These are phyloP conservation scores for Cheirogaleus major DNA, from an alignment of 2,797 vertebrate genomes.

Conservation along the genomic window DNA sequence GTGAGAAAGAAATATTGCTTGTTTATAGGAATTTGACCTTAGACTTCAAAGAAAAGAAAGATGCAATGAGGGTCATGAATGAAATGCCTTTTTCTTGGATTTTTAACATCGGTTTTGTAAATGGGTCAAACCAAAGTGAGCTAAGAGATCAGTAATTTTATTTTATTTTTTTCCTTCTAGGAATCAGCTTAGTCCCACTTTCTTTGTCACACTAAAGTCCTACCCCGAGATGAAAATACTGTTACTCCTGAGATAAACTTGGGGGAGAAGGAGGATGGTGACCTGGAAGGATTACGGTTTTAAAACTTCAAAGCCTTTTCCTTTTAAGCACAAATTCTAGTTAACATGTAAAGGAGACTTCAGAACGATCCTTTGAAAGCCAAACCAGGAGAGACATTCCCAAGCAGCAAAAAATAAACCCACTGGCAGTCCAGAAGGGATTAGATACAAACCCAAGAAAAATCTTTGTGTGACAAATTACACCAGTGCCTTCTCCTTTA, in stretches of 20 bases:
- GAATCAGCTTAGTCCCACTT: slow-evolving; percentile 38
- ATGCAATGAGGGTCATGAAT: background rate
- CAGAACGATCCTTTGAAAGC: slow-evolving; percentile 33
- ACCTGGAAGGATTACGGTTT: slow-evolving; percentile 50
- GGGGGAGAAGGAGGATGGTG: background rate
- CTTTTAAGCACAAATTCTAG: slow-evolving; percentile 65
- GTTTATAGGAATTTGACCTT: slow-evolving; percentile 62
- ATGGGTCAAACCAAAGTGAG: slow-evolving; percentile 38
- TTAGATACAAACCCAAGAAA: slow-evolving; percentile 13
- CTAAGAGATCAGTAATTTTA: slow-evolving; percentile 24
- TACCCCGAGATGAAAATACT: slow-evolving; percentile 56
- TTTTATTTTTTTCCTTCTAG: slow-evolving; percentile 11
- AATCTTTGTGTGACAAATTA: slow-evolving; percentile 15
- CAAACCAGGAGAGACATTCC: slow-evolving; percentile 1
- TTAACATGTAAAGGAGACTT: slow-evolving; percentile 52
- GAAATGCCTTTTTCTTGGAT: slow-evolving; percentile 53
- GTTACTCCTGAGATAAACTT: slow-evolving; percentile 53
- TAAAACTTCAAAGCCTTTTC: slow-evolving; percentile 59
- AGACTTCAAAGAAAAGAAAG: slow-evolving; percentile 53
- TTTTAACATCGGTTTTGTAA: slow-evolving; percentile 55
- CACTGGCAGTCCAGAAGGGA: background rate
- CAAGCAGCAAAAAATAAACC: background rate
- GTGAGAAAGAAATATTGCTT: slow-evolving; percentile 32
- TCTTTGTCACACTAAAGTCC: slow-evolving; percentile 44
- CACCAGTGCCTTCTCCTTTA: background rate